These are phyloP conservation scores for Procambarus virginalis DNA, from an alignment of 1,140 invertebrate species.

Conservation along the genomic window DNA sequence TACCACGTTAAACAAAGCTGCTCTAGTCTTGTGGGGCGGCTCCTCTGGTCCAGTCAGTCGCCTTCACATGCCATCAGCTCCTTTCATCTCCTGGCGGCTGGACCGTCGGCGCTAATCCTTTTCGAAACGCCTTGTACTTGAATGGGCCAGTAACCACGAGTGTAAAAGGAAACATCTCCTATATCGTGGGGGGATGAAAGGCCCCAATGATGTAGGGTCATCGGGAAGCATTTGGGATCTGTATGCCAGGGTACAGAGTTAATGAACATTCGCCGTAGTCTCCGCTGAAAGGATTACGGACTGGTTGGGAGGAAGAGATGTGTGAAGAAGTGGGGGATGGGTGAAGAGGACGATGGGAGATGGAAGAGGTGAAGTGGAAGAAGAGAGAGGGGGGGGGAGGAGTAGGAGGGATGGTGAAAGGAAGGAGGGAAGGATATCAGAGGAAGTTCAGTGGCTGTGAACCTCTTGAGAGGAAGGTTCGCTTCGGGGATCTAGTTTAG, in stretches of 20 bases:
- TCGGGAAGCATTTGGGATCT: constrained; percentile 60
- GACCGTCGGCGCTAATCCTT: constrained; percentile 54
- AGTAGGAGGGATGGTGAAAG: background rate
- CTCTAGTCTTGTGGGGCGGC: background rate
- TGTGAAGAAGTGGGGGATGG: background rate
- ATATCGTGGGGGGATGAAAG: constrained; percentile 55
- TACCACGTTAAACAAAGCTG: constrained; percentile 40
- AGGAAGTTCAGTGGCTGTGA: background rate
- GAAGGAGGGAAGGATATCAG: too few relatives aligned
- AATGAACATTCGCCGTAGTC: constrained; percentile 55
- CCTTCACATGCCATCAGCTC: constrained; percentile 55
- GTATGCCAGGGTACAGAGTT: constrained; percentile 60
- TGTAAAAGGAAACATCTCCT: constrained; percentile 67
- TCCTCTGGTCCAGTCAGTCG: constrained; percentile 14
- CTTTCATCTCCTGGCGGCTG: constrained; percentile 24
- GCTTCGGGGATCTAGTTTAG: background rate
- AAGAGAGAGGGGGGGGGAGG: background rate
- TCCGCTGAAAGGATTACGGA: constrained; percentile 51
- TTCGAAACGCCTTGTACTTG: constrained; percentile 59
- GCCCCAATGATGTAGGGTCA: constrained; percentile 60
- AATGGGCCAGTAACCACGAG: constrained; percentile 64
- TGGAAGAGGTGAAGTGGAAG: background rate
- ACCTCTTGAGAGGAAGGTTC: background rate
- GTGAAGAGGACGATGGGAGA: background rate
- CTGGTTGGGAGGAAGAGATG: background rate